Evolutionary conservation across 2,797 vertebrate genomes (phyloP), one percentile per base, ranked within the genome.

Genomic region (Hafferia zeledoni): DNA sequence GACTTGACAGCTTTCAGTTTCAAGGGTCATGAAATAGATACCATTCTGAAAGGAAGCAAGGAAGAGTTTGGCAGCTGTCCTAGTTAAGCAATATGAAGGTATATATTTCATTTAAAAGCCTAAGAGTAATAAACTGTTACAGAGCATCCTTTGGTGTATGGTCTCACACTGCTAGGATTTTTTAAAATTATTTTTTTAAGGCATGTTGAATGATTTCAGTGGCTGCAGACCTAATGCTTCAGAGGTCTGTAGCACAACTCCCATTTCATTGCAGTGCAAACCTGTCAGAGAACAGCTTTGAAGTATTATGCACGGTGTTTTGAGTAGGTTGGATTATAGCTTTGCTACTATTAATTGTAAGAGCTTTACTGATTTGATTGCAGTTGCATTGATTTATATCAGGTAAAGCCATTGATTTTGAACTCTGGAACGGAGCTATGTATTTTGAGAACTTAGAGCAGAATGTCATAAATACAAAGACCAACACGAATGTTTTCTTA

Each of bases 301-400:
- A 76, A 95, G 43, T 71, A 81, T 53, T 89, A 59, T 61, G 20
- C 28, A 20, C 35, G 10, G 7, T 46, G 30, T 93, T 95, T 91
- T 57, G 53, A 78, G 47, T 75, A 83, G 71, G 30, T 83, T 55
- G 69, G 57, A 46, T 90, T 75, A 46, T 77, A 91, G 60, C 37
- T 87, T 83, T 74, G 46, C 71, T 92, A 7, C 52, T 89, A 55
- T 85, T 95, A 91, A 87, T 93, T 95, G 35, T 46, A 72, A 52
- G 76, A 87, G 70, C 41, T 89, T 81, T 70, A 61, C 80, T 64
- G 71, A 76, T 76, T 87, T 91, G 87, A 85, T 89, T 91, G 84
- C 68, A 56, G 84, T 83, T 91, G 60, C 55, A 39, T 71, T 92
- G 96, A 92, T 92, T 94, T 93, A 52, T 76, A 55, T 44, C 59